These are phyloP conservation scores for Arrhamphus sclerolepis DNA, from an alignment of 2,797 vertebrate species.

Conservation along the genomic window DNA sequence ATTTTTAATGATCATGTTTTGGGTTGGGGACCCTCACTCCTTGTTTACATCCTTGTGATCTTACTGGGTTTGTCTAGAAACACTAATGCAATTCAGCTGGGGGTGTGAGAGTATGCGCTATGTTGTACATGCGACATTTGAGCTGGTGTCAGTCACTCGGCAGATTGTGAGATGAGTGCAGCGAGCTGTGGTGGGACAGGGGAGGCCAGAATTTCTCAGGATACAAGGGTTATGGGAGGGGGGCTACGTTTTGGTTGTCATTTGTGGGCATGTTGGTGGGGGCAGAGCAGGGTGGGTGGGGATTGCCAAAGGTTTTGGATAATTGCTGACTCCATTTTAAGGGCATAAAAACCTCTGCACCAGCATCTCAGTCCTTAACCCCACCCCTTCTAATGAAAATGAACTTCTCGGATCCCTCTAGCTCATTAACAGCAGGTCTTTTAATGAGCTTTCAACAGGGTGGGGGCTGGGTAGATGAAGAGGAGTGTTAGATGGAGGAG, in stretches of 20 bases:
- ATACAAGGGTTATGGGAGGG: constrained; percentile 22
- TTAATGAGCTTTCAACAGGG: constrained; percentile 86
- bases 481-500: constrained; percentile 22
- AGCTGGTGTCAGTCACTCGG: constrained; percentile 33
- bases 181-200: constrained; percentile 58
- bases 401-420: constrained; percentile 82
- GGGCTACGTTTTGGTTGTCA: constrained; percentile 49
- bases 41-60: constrained; percentile 77
- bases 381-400: constrained; percentile 76
- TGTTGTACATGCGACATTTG: constrained; percentile 1
- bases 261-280: constrained; percentile 63
- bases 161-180: constrained; percentile 47
- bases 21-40: constrained; percentile 69
- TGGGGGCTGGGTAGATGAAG: constrained; percentile 74
- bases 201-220: constrained; percentile 62
- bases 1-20: constrained; percentile 77
- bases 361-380: constrained; percentile 74
- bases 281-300: constrained; percentile 55
- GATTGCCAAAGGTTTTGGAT: constrained; percentile 74
- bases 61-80: constrained; percentile 64
- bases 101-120: background rate
- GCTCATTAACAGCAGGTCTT: constrained; percentile 86
- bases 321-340: constrained; percentile 83
- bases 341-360: constrained; percentile 72
- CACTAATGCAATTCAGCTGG: constrained; percentile 36